A percentile compares a stretch with the other conserved stretches of the same genome.
Conservation (phyloP, 2,888 invertebrate species). For the Dryococelus australis region DNA sequence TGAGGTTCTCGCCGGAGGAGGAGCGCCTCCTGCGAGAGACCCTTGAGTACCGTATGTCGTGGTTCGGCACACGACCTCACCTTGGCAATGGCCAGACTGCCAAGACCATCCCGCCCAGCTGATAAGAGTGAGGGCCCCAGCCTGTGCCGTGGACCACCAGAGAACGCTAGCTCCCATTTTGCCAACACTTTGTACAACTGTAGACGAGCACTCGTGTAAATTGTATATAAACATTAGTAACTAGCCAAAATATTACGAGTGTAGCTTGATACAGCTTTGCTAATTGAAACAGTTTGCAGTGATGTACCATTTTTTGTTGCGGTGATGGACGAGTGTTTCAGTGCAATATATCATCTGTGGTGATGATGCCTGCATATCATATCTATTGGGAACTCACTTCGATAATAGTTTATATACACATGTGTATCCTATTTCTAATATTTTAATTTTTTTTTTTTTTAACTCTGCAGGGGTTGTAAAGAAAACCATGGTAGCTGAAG, state of each 20-base stretch:
- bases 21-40: conserved; percentile 84
- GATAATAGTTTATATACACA: too few species aligned
- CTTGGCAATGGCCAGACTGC: conserved; percentile 61
- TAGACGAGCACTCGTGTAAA: not conserved
- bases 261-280: not conserved
- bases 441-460: not conserved
- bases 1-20: conserved; percentile 86
- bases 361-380: not conserved
- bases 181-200: too few species aligned
- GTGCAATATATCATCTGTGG: not conserved
- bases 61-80: conserved; percentile 70
- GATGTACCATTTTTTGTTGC: not conserved
- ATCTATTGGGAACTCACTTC: not conserved
- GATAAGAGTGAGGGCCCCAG: conserved; percentile 54
- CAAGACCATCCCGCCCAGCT: conserved; percentile 66
- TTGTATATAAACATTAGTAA: not conserved
- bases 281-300: not conserved
- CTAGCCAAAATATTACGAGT: not conserved
- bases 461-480: not conserved
- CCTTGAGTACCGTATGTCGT: conserved; percentile 76
- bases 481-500: not conserved
- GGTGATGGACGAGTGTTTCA: not conserved
- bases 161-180: too few species aligned
- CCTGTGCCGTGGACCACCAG: not conserved
- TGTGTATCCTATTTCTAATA: too few species aligned